Conservation (phyloP, 2,888 invertebrate species). For the Oscheius sp. region DNA sequence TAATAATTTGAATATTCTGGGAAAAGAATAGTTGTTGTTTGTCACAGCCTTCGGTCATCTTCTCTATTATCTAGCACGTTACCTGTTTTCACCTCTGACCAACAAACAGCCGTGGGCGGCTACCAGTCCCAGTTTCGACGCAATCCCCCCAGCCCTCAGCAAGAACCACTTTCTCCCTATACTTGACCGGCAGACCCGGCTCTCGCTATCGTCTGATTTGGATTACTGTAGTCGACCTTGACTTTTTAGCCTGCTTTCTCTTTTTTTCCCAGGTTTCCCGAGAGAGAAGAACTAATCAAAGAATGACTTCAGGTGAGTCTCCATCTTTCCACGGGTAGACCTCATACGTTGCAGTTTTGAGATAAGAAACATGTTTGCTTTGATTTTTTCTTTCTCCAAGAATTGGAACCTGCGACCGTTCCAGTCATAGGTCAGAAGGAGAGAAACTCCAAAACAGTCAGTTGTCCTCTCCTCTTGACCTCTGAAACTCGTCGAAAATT, state of each 20-base stretch:
- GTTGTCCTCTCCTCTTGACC: not conserved
- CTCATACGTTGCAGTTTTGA: not conserved
- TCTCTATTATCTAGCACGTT: constrained; percentile 21
- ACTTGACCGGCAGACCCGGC: constrained; percentile 14
- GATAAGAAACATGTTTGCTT: not conserved
- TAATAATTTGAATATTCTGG: too few relatives aligned
- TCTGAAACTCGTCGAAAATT: too few relatives aligned
- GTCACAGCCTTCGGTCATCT: constrained; percentile 20
- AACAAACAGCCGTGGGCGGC: constrained; percentile 28
- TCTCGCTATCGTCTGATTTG: constrained; percentile 21
- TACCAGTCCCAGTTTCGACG: constrained; percentile 30
- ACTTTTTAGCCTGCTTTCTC: too few relatives aligned
- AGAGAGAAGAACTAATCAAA: too few relatives aligned
- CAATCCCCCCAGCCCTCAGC: constrained; percentile 24
- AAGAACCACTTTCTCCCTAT: constrained; percentile 28
- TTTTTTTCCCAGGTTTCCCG: too few relatives aligned
- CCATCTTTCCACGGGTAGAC: not conserved
- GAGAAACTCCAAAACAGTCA: not conserved
- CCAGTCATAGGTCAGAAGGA: not conserved
- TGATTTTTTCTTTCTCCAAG: not conserved
- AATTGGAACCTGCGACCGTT: constrained; percentile 13
- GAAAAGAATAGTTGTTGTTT: constrained; percentile 26
- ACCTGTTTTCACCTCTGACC: constrained; percentile 29
- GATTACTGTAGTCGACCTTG: constrained; percentile 23
- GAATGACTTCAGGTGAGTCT: not conserved